Conservation (phyloP, 2,113 vertebrate species). For the Jaculus jaculus region DNA sequence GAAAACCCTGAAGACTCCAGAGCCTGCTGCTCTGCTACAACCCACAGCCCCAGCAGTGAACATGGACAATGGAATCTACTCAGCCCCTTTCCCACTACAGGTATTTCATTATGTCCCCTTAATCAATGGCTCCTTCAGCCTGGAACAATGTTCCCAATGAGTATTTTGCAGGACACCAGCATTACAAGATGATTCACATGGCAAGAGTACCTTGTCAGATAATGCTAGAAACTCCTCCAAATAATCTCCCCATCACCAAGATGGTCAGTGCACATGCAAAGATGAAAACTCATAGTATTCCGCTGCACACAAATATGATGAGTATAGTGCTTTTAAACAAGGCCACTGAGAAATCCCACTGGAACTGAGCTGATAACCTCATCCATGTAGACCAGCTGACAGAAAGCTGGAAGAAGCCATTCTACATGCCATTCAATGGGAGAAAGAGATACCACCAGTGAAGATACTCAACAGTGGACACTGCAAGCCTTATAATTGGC, state of each 20-base stretch:
- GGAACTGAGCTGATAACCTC: no score
- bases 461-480: no score
- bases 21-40: neutral
- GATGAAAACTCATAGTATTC: neutral
- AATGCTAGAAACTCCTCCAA: neutral
- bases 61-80: neutral
- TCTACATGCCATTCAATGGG: no score
- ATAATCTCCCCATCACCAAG: neutral
- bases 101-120: neutral
- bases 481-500: no score
- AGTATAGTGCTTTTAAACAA: neutral
- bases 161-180: neutral
- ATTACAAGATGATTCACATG: neutral
- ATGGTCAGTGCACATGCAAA: rapidly evolving
- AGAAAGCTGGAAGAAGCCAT: no score
- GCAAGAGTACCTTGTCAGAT: neutral
- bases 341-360: no score
- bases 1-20: neutral
- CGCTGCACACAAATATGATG: neutral
- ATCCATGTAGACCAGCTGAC: no score
- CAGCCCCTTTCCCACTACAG: neutral
- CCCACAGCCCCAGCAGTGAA: neutral
- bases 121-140: neutral
- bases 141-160: neutral
- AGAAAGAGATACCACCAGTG: no score